Base-by-base conservation (phyloP, 2,888 invertebrate species). In the Liposcelis brunnea region DNA sequence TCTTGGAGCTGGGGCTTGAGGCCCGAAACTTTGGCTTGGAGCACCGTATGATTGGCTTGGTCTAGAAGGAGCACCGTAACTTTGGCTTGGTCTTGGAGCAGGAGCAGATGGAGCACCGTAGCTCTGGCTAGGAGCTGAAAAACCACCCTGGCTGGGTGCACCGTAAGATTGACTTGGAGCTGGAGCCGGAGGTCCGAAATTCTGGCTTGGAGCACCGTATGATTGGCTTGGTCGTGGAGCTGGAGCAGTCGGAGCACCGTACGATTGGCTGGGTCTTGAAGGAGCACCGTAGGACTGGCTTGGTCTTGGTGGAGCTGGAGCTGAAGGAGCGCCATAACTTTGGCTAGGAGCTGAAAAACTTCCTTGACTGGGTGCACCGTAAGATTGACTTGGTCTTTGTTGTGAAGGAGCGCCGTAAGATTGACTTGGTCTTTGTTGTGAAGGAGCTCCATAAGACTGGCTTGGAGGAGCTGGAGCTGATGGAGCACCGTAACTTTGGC, bases 301-400 rank as follows among this genome's bases (percentile, higher is more conserved):
- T 10, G 35, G 35, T 35, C 35, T 35, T 14, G 35, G 35, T 14
- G n/a, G n/a, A n/a, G 35, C 35, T 7, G 35, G 35, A 35, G 35
- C 35, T 6, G 35, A 16, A 16, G 35, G 15, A 35, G 35, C 26
- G 8, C 26, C 26, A 26, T 26, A 26, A 8, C 26, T 26, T 26
- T 26, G 26, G 19, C 12, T 19, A 11, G 40, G 40, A 40, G 40
- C 40, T 18, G 40, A 11, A 21, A 18, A 18, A 16, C 18, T 18
- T 6, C 21, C 10, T 19, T 40, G 40, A 8, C 26, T 26, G 26
- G 26, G 26, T 26, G 26, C 26, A 26, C 26, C 26, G 26, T 26
- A 26, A 4, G 26, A 26, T 26, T 26, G 26, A 6, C 12, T n/a
- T 7, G 40, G 40, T 18, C 19, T 16, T 19, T 7, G 40, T 15